These are phyloP conservation scores for Planococcus citri DNA, from an alignment of 1,140 invertebrate species.

Conservation along the genomic window DNA sequence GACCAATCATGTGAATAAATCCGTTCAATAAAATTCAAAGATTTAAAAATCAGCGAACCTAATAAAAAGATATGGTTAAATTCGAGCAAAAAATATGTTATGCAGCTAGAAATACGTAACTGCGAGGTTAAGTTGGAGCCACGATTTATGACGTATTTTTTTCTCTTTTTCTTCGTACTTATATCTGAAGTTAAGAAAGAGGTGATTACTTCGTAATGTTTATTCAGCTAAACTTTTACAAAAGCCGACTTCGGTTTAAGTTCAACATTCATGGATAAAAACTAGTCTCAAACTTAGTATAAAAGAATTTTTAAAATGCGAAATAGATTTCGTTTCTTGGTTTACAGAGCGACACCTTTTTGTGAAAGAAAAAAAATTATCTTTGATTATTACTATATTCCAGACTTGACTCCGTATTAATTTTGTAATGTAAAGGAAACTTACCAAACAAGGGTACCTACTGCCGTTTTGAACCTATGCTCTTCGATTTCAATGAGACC, in stretches of 20 bases:
- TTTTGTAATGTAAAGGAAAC: too few relatives aligned
- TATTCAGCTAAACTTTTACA: background rate
- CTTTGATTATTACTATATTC: too few relatives aligned
- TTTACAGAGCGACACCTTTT: background rate
- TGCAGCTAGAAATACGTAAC: background rate
- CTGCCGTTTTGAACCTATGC: too few relatives aligned
- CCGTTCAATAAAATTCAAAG: too few relatives aligned
- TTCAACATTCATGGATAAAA: background rate
- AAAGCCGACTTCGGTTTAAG: background rate
- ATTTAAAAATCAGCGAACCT: background rate
- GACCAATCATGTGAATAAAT: too few relatives aligned
- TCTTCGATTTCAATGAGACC: too few relatives aligned
- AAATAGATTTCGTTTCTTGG: background rate
- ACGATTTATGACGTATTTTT: slow-evolving; percentile 6
- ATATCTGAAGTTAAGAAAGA: background rate
- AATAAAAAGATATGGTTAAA: background rate
- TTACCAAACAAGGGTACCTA: too few relatives aligned
- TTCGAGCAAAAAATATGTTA: background rate
- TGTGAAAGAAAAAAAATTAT: background rate
- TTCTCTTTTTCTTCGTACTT: background rate
- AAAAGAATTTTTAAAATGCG: background rate
- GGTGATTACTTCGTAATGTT: background rate
- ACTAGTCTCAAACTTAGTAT: background rate
- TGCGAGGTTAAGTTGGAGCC: background rate
- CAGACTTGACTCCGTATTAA: too few relatives aligned